phyloP scores from a whole-genome alignment of 1,140 invertebrate genomes.

The Manduca sexta region DNA sequence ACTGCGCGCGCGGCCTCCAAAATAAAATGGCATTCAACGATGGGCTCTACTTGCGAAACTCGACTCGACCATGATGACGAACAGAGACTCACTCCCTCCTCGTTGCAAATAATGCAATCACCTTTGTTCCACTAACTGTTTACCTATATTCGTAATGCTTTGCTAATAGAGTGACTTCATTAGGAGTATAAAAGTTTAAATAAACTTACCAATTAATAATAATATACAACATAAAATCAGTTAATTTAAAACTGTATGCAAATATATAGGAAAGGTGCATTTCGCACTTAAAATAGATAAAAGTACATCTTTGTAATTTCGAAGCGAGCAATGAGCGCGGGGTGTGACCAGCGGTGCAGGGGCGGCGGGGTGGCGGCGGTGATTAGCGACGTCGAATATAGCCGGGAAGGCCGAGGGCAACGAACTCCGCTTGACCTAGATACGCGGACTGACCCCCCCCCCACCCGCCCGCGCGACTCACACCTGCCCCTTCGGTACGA shows the following conservation, averaged over 20 bases:
- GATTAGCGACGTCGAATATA: slow-evolving; percentile 69
- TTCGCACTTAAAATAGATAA: slow-evolving; percentile 3
- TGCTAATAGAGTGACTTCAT: no score
- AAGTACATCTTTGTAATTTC: slow-evolving; percentile 23
- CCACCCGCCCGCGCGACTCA: slow-evolving; percentile 12
- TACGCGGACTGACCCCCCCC: slow-evolving; percentile 31
- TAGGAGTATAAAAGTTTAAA: background rate
- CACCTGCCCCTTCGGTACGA: slow-evolving; percentile 11
- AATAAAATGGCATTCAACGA: slow-evolving; percentile 71
- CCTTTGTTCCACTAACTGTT: slow-evolving; percentile 31
- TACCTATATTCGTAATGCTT: background rate
- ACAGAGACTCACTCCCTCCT: slow-evolving; percentile 30
- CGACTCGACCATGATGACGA: slow-evolving; percentile 45
- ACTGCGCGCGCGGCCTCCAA: slow-evolving; percentile 61
- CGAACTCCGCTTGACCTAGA: slow-evolving; percentile 73
- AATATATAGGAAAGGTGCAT: background rate
- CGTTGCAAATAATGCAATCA: slow-evolving; percentile 46
- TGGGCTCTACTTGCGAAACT: slow-evolving; percentile 68
- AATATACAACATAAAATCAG: no score
- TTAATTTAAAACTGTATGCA: background rate
- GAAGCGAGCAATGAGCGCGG: slow-evolving; percentile 5
- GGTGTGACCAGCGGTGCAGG: slow-evolving; percentile 6
- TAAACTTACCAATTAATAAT: no score
- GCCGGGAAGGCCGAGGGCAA: slow-evolving; percentile 72
- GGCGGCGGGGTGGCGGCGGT: slow-evolving; percentile 27